Evolutionary conservation across 2,888 invertebrate genomes (phyloP).

Genomic region (Hoplodrina ambigua): DNA sequence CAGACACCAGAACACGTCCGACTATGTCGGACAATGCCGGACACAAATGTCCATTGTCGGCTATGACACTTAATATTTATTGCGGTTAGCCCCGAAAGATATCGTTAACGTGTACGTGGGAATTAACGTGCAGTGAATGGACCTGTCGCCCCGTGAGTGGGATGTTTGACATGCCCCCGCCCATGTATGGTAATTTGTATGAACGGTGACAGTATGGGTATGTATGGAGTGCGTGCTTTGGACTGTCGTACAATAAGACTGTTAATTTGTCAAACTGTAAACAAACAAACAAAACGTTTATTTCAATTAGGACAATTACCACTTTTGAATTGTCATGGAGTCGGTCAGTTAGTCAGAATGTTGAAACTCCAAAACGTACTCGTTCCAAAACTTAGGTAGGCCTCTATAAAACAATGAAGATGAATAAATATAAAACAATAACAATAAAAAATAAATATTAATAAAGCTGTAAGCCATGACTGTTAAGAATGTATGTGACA

Average conservation of each 20-base stretch:
- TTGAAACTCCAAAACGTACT: no score
- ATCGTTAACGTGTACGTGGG: slow-evolving; percentile 54
- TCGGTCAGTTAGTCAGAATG: no score
- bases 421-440: no score
- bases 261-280: not conserved
- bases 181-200: slow-evolving; percentile 43
- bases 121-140: slow-evolving; percentile 37
- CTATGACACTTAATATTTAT: slow-evolving; percentile 54
- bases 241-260: slow-evolving; percentile 1
- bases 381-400: no score
- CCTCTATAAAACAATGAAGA: no score
- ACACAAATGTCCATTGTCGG: slow-evolving; percentile 41
- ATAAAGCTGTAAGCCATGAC: no score
- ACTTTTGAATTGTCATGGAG: no score
- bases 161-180: slow-evolving; percentile 17
- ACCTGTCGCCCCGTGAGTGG: slow-evolving; percentile 17
- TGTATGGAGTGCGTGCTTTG: slow-evolving; percentile 1
- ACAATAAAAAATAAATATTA: no score
- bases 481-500: no score
- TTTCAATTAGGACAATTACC: no score
- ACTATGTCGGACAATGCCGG: slow-evolving; percentile 22
- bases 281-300: no score
- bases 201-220: slow-evolving; percentile 44
- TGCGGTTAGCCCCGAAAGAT: slow-evolving; percentile 49
- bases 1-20: slow-evolving; percentile 5